Conservation (phyloP, 2,113 vertebrate genomes). For the Pithys albifrons region DNA sequence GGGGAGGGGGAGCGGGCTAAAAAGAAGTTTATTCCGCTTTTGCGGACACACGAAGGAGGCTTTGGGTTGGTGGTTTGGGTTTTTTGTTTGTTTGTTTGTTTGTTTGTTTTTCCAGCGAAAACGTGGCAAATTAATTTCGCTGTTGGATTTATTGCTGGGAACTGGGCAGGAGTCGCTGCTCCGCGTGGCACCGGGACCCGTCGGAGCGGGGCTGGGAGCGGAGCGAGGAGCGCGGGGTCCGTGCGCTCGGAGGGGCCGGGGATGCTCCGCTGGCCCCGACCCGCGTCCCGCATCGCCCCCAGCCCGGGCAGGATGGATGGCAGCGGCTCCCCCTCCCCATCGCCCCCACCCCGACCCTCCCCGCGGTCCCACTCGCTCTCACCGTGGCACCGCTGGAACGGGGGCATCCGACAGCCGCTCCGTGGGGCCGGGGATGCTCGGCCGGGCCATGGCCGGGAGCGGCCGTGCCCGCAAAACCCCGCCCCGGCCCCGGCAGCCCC, state of each 20-base stretch:
- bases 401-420: neutral
- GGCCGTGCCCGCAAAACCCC: no score
- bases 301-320: neutral
- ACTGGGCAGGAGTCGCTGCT: neutral
- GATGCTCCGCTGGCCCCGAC: neutral
- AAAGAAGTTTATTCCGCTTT: neutral
- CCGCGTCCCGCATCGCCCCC: neutral
- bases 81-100: no score
- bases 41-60: neutral
- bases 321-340: neutral
- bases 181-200: no score
- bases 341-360: neutral
- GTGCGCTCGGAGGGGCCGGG: neutral
- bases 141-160: neutral
- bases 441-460: neutral
- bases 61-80: no score
- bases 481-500: no score
- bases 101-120: neutral
- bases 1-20: neutral
- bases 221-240: neutral
- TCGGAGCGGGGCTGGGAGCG: neutral
- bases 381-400: neutral
- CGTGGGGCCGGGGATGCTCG: neutral
- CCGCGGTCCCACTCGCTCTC: neutral
- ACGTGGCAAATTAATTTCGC: rapidly evolving